Base-by-base conservation (phyloP, 2,797 vertebrate species). In the Pangasius sanitwongsei region DNA sequence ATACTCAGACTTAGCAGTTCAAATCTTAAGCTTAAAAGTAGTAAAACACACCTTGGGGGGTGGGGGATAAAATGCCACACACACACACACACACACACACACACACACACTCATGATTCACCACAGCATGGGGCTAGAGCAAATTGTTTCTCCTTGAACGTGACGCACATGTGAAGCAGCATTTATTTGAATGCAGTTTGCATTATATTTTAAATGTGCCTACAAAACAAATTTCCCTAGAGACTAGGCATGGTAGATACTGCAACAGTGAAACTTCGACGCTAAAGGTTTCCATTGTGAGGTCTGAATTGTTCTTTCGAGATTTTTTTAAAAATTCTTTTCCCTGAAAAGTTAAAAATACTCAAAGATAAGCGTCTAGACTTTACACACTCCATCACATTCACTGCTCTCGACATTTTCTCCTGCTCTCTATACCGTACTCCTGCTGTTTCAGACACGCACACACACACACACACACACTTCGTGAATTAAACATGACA, bases 401-500 rank as follows among this genome's bases (percentile, higher is more conserved):
- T 61, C 72, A 57, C 31, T 82, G 55, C 23, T 44, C 13, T 70
- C 77, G 1, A 28, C 20, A 78, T 87, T 82, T 85, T 82, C 86
- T n/a, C 20, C 50, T 59, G 18, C 53, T 59, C 2, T 78, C 5
- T 83, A 82, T 77, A 41, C n/a, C 65, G 80, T 70, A 48, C 61
- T 74, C 72, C 83, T 25, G 18, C 86, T 57, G 7, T 37, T 12
- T 25, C 87, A 88, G 57, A 78, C 83, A 72, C 86, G 90, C 90
- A 90, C 91, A 90, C 92, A 70, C 92, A 81, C 85, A 55, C 86
- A 77, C 89, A 90, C 89, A 89, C 77, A 77, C 77, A 37, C 83
- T 86, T 89, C 83, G 53, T 96, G 94, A 97, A 96, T 96, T 96
- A 96, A 96, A 95, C 94, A 96, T 96, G 95, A 93, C 93, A 81